phyloP scores from a whole-genome alignment of 2,113 vertebrate genomes.

The Dermatemys mawii region DNA sequence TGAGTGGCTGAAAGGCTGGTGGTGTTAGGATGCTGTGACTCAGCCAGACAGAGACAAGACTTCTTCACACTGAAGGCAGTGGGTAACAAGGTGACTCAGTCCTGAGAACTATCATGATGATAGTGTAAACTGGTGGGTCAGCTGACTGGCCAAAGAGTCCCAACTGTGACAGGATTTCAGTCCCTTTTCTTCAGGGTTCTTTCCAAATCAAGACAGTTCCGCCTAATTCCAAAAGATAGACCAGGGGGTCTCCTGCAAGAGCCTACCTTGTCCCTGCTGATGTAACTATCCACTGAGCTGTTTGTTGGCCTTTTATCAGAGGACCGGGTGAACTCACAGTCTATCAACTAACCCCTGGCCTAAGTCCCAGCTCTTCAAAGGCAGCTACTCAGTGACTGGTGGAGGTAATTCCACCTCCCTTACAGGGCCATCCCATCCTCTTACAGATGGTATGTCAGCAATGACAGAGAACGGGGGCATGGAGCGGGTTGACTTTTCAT shows the following conservation, averaged over 20 bases:
- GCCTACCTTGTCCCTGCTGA: background rate
- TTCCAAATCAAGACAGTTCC: background rate
- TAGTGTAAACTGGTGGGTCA: no score
- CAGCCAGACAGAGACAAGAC: background rate
- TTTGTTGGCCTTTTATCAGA: background rate
- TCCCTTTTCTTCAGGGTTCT: background rate
- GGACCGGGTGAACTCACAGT: background rate
- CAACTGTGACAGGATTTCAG: background rate
- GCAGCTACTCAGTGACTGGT: rapidly evolving
- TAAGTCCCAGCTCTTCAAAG: rapidly evolving
- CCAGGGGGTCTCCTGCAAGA: background rate
- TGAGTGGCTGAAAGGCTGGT: background rate
- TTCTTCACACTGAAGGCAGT: background rate
- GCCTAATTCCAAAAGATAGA: background rate
- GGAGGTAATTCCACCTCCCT: background rate
- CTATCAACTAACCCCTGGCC: rapidly evolving
- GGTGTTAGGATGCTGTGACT: background rate
- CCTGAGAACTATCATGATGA: background rate
- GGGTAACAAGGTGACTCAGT: background rate
- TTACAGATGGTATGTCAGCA: background rate
- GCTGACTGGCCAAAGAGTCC: background rate
- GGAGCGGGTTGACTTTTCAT: background rate
- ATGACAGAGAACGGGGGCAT: background rate
- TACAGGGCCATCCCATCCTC: background rate
- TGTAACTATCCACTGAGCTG: rapidly evolving